Percentiles rank a stretch among this genome's conserved stretches.
Evolutionary conservation across 2,888 invertebrate genomes (phyloP).

Genomic region (Torymus aiolomorphi): DNA sequence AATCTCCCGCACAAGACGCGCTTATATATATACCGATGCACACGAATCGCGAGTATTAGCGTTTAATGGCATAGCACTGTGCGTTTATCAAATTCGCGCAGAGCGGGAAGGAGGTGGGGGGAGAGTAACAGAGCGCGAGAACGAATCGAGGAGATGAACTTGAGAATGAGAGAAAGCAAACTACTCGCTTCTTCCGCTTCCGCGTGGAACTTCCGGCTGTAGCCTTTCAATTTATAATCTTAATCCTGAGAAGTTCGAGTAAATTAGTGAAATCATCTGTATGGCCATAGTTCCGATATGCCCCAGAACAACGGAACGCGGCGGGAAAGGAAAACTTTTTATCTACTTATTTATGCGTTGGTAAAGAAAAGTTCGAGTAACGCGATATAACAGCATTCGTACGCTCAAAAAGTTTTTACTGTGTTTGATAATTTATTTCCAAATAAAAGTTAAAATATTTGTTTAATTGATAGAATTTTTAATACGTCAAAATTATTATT

Average conservation of each 20-base stretch:
- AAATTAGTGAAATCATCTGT: conserved; percentile 3
- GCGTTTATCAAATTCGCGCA: conserved; percentile 49
- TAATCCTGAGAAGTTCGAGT: conserved; percentile 26
- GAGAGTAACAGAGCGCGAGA: neutral
- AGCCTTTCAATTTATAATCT: conserved; percentile 43
- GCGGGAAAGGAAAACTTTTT: neutral
- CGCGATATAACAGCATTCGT: too few species aligned
- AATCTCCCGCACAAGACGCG: neutral
- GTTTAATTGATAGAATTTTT: too few species aligned
- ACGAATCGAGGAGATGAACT: neutral
- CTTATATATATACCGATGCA: conserved; percentile 27
- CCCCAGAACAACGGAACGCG: too few species aligned
- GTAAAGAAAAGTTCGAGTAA: too few species aligned
- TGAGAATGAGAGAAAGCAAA: neutral
- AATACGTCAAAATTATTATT: too few species aligned
- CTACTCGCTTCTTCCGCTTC: neutral
- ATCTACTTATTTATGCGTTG: neutral
- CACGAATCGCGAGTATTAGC: conserved; percentile 41
- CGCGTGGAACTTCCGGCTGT: conserved; percentile 15
- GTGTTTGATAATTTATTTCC: too few species aligned
- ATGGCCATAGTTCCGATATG: neutral
- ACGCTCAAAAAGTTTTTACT: too few species aligned
- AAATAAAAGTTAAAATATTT: too few species aligned
- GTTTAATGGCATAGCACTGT: conserved; percentile 27
- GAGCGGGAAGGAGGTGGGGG: neutral